A percentile compares a stretch with the other conserved stretches of the same genome.
phyloP scores from a whole-genome alignment of 92 coral and sea anemone genomes.

The Virgularia gustaviana region DNA sequence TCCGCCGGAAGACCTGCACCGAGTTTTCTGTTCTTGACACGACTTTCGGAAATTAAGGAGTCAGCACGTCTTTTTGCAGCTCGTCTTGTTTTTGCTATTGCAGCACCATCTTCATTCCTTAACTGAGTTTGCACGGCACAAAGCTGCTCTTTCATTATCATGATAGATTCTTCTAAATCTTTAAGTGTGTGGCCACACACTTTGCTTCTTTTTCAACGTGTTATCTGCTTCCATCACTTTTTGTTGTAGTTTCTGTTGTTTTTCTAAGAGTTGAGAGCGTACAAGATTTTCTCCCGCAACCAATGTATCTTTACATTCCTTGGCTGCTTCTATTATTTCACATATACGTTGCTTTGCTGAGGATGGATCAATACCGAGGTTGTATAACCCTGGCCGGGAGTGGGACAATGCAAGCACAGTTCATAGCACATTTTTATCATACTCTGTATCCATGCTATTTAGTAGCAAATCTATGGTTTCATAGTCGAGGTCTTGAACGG shows the following conservation, averaged over 20 bases:
- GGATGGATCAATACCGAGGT: slow-evolving; percentile 53
- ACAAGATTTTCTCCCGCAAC: slow-evolving; percentile 45
- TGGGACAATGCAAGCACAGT: slow-evolving; percentile 29
- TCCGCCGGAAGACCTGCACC: slow-evolving; percentile 49
- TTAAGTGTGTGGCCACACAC: slow-evolving; percentile 49
- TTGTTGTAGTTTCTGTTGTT: slow-evolving; percentile 33
- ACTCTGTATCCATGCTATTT: slow-evolving; percentile 54
- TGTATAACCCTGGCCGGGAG: slow-evolving; percentile 31
- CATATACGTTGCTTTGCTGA: slow-evolving; percentile 41
- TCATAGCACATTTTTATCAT: slow-evolving; percentile 47
- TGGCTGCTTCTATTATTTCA: slow-evolving; percentile 28
- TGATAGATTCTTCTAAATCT: slow-evolving; percentile 50
- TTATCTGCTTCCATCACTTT: slow-evolving; percentile 21
- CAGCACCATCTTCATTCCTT: slow-evolving; percentile 34
- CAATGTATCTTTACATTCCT: slow-evolving; percentile 49
- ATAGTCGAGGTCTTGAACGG: no score
- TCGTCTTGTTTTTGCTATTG: slow-evolving; percentile 42
- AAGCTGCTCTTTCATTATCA: slow-evolving; percentile 43
- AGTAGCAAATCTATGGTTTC: slow-evolving; percentile 27
- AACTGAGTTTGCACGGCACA: slow-evolving; percentile 19
- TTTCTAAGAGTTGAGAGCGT: slow-evolving; percentile 26
- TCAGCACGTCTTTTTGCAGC: slow-evolving; percentile 56
- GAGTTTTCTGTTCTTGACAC: slow-evolving; percentile 57
- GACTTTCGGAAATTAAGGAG: slow-evolving; percentile 34
- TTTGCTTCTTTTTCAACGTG: slow-evolving; percentile 41